Percentiles rank a stretch among this genome's conserved stretches.
Conservation (phyloP, 1,140 invertebrate genomes). For the Penaeus vannamei region DNA sequence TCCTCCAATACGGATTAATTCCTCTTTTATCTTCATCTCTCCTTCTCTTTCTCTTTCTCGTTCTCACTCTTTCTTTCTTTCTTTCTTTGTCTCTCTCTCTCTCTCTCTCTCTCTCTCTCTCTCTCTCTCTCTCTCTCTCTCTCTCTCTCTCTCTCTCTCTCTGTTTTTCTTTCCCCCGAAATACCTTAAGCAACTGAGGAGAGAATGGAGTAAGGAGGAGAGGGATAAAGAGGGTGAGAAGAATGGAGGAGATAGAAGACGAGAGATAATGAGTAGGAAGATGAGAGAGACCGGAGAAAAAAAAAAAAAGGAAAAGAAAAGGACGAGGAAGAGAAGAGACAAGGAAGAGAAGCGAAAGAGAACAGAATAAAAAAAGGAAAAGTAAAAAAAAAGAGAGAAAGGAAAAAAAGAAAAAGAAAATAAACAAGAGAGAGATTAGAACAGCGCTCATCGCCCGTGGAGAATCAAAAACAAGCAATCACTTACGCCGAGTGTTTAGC, state of each 20-base stretch:
- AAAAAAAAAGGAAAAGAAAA: not conserved
- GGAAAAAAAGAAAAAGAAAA: not conserved
- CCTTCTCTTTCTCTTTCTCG: not conserved
- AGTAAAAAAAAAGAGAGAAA: not conserved
- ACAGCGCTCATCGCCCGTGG: no score
- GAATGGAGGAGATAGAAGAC: not conserved
- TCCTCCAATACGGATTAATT: no score
- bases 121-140: constrained; percentile 28
- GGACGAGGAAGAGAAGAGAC: no score
- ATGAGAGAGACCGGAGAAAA: not conserved
- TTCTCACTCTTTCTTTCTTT: not conserved
- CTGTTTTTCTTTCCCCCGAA: not conserved
- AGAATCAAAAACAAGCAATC: no score
- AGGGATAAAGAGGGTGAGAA: not conserved
- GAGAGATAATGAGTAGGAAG: not conserved
- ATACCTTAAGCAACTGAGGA: not conserved
- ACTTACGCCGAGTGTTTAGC: no score
- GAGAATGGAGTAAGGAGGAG: constrained; percentile 10
- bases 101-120: constrained; percentile 29
- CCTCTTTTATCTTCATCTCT: not conserved
- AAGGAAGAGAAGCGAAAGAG: not conserved
- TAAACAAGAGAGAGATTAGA: not conserved
- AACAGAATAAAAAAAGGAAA: not conserved
- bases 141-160: not conserved
- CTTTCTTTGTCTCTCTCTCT: not conserved